phyloP scores from a whole-genome alignment of 2,113 vertebrate species.

The Ailurus styani region DNA sequence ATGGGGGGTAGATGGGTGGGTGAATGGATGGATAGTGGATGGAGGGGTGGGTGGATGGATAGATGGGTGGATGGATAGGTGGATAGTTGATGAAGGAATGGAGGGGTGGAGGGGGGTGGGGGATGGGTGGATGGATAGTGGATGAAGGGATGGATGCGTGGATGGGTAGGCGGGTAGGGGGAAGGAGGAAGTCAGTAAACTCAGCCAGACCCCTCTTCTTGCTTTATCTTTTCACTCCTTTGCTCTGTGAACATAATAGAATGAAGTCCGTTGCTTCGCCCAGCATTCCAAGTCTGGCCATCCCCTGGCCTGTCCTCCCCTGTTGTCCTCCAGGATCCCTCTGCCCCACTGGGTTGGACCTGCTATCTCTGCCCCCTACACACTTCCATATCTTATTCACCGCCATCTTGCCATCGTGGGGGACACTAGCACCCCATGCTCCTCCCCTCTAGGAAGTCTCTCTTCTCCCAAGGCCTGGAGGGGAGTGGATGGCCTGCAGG shows the following conservation, averaged over 20 bases:
- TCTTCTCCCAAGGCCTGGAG: not conserved
- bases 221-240: not conserved
- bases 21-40: too few relatives aligned
- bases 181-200: not conserved
- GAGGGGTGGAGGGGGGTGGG: too few relatives aligned
- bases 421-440: fast-evolving
- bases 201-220: not conserved
- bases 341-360: not conserved
- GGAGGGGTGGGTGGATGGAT: too few relatives aligned
- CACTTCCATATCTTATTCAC: not conserved
- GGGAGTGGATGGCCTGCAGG: not conserved
- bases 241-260: not conserved
- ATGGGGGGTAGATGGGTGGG: too few relatives aligned
- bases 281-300: not conserved
- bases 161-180: not conserved
- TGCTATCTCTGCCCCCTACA: not conserved
- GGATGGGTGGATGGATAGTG: not conserved
- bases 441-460: not conserved
- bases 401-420: fast-evolving
- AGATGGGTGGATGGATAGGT: too few relatives aligned
- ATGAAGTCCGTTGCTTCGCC: not conserved
- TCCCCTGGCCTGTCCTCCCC: not conserved
- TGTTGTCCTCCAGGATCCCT: not conserved
- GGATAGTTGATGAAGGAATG: not conserved
- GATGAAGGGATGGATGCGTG: fast-evolving